Percentiles rank a stretch among this genome's conserved stretches.
These are phyloP conservation scores for Triplophysa tibetana DNA, from an alignment of 2,113 vertebrate genomes.

Conservation along the genomic window DNA sequence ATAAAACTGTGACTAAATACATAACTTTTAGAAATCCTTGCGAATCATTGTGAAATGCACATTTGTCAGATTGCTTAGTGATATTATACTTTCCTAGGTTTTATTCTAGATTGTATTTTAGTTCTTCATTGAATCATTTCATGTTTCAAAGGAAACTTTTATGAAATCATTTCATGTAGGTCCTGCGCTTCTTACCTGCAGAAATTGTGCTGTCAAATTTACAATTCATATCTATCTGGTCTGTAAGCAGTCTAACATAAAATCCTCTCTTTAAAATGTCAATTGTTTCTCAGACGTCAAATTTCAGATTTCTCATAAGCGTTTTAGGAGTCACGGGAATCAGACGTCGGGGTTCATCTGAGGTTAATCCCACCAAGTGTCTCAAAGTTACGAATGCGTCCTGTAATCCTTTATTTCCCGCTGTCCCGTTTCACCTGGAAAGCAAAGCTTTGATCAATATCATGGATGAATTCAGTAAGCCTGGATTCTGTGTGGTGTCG, in stretches of 20 bases:
- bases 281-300: no score
- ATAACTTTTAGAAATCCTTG: no score
- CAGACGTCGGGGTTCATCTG: not conserved
- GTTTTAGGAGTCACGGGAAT: not conserved
- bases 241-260: no score
- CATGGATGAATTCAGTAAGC: slow-evolving; percentile 36
- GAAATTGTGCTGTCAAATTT: not conserved
- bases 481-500: slow-evolving; percentile 18
- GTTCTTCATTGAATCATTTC: not conserved
- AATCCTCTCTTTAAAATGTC: no score
- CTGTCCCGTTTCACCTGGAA: not conserved
- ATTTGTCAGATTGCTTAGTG: no score
- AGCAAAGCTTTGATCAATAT: slow-evolving; percentile 36
- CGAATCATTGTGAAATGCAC: no score
- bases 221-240: not conserved
- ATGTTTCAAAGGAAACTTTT: not conserved
- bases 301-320: no score
- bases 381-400: not conserved
- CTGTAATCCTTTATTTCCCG: slow-evolving; percentile 30
- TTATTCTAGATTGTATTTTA: not conserved
- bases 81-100: no score
- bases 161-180: not conserved
- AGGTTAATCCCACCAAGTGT: slow-evolving; percentile 20
- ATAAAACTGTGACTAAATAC: no score
- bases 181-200: not conserved